These are phyloP conservation scores for Hymenopus coronatus DNA, from an alignment of 2,888 invertebrate genomes.

Conservation along the genomic window DNA sequence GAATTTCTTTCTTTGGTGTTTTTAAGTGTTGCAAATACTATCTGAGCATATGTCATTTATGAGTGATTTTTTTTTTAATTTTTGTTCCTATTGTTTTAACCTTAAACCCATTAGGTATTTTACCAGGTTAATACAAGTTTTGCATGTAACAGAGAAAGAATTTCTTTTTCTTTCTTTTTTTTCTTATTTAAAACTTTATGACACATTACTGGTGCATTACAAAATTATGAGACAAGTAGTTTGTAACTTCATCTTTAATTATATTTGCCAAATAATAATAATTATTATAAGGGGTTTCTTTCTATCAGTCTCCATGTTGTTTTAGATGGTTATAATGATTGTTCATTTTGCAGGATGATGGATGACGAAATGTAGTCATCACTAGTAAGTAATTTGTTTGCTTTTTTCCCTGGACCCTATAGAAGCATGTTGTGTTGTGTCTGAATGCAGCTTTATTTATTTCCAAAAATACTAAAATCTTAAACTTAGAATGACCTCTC, in stretches of 20 bases:
- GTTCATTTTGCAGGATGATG: slow-evolving; percentile 46
- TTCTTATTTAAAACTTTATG: not conserved
- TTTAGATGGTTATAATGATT: slow-evolving; percentile 39
- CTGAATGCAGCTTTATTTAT: not conserved
- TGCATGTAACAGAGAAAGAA: not conserved
- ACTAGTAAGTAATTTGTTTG: slow-evolving; percentile 44
- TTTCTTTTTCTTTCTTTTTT: not conserved
- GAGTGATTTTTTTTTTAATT: too few relatives aligned
- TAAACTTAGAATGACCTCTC: too few relatives aligned
- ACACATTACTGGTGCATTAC: not conserved
- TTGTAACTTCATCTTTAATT: not conserved
- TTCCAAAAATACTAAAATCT: not conserved
- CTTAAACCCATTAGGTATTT: too few relatives aligned
- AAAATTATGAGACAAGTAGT: not conserved
- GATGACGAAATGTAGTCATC: slow-evolving; percentile 48
- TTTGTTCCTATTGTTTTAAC: too few relatives aligned
- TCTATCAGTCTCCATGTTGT: not conserved
- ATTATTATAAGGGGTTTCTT: not conserved
- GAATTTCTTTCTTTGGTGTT: too few relatives aligned
- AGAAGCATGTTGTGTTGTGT: not conserved
- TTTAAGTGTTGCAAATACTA: too few relatives aligned
- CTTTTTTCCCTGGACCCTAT: not conserved
- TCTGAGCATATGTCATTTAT: too few relatives aligned
- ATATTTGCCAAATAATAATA: not conserved
- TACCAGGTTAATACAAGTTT: too few relatives aligned